Evolutionary conservation across 2,888 invertebrate species (phyloP).

Genomic region (Sphaerophoria rueppellii): DNA sequence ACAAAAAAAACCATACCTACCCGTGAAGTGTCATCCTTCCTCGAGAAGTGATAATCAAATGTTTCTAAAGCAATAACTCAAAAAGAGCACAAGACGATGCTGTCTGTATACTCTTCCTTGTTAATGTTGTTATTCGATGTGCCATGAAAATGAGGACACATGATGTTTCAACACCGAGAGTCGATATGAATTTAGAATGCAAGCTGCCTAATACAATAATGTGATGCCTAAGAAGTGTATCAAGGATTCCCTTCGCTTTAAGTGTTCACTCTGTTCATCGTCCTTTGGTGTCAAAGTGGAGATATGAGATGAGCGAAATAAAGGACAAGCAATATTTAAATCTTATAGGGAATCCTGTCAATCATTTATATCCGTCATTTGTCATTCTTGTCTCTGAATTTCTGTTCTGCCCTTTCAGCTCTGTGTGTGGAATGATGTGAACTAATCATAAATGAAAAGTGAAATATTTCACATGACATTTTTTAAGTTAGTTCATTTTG

Average conservation of each 20-base stretch:
- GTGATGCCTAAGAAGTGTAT: slow-evolving; percentile 34
- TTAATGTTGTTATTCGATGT: slow-evolving; percentile 53
- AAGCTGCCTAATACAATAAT: slow-evolving; percentile 61
- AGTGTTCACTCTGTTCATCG: slow-evolving; percentile 26
- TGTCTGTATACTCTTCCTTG: slow-evolving; percentile 45
- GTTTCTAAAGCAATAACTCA: slow-evolving; percentile 70
- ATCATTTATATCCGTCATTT: slow-evolving; percentile 44
- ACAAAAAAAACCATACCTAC: slow-evolving; percentile 11
- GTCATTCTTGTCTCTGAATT: neutral
- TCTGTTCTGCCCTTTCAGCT: neutral
- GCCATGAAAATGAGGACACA: slow-evolving; percentile 64
- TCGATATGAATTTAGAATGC: slow-evolving; percentile 14
- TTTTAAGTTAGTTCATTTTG: slow-evolving; percentile 38
- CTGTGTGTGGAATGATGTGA: neutral
- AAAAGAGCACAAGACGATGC: slow-evolving; percentile 10
- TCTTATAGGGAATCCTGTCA: slow-evolving; percentile 68
- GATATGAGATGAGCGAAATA: neutral
- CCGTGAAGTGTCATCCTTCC: slow-evolving; percentile 62
- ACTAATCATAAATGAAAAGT: slow-evolving; percentile 33
- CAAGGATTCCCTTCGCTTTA: slow-evolving; percentile 49
- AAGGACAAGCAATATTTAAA: slow-evolving; percentile 51
- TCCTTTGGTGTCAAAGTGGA: slow-evolving; percentile 42
- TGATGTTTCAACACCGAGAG: slow-evolving; percentile 50
- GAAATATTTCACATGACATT: slow-evolving; percentile 62
- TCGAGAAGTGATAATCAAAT: slow-evolving; percentile 70